These are phyloP conservation scores for Stictonetta naevosa DNA, from an alignment of 2,113 vertebrate species.

Conservation along the genomic window DNA sequence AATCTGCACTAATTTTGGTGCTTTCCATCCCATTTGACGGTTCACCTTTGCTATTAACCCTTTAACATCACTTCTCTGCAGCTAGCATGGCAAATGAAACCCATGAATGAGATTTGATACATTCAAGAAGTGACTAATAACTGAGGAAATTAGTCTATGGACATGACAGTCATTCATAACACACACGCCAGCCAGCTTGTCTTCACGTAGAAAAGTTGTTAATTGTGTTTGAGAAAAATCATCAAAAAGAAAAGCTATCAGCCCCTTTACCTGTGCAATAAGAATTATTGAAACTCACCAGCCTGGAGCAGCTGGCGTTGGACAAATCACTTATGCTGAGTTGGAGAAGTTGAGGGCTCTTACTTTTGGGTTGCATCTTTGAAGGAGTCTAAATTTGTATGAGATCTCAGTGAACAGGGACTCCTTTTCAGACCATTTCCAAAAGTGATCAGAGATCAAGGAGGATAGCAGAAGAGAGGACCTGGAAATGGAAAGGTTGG, in stretches of 20 bases:
- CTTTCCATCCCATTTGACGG: background rate
- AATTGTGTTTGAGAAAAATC: background rate
- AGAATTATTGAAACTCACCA: background rate
- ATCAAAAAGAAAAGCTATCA: background rate
- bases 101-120: background rate
- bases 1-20: background rate
- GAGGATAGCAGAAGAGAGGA: background rate
- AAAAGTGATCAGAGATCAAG: background rate
- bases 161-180: background rate
- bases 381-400: background rate
- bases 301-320: background rate
- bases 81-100: background rate
- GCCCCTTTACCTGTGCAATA: background rate
- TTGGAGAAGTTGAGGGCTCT: background rate
- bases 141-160: background rate
- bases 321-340: background rate
- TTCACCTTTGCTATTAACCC: background rate
- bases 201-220: background rate
- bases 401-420: background rate
- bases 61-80: background rate
- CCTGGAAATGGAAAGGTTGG: background rate
- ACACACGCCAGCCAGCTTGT: background rate
- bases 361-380: background rate
- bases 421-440: background rate
- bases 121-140: background rate